Percentiles rank a stretch among this genome's conserved stretches.
Conservation (phyloP, 2,113 vertebrate genomes). For the Amphiprion percula region DNA sequence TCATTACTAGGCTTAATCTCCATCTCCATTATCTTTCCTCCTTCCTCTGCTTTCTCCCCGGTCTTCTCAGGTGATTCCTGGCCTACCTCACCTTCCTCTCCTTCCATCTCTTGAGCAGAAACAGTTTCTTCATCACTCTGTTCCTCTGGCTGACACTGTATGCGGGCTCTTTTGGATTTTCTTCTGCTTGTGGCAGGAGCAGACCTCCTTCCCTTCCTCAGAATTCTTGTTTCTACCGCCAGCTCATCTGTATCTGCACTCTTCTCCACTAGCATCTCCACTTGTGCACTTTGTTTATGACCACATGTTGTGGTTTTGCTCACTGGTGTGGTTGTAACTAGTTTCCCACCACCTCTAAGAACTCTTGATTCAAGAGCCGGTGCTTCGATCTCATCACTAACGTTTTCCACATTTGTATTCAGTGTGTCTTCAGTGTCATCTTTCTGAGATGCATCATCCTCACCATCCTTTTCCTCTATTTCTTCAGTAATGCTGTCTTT, state of each 20-base stretch:
- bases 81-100: constrained; percentile 5
- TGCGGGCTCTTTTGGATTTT: constrained; percentile 23
- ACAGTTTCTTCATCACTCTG: constrained; percentile 37
- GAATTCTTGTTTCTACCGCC: constrained; percentile 2
- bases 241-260: neutral
- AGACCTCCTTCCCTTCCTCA: constrained; percentile 48
- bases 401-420: neutral
- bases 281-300: too few species aligned
- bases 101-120: neutral
- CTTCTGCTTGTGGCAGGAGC: neutral
- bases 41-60: neutral
- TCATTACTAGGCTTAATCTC: too few species aligned
- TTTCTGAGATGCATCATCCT: too few species aligned
- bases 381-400: constrained; percentile 5
- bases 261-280: neutral
- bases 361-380: constrained; percentile 15
- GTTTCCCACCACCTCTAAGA: neutral
- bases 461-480: too few species aligned
- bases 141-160: constrained; percentile 12
- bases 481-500: too few species aligned
- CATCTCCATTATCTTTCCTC: neutral
- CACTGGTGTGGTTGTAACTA: too few species aligned
- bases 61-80: constrained; percentile 8
- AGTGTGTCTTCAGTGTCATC: neutral
- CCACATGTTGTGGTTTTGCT: too few species aligned